phyloP scores from a whole-genome alignment of 2,888 invertebrate genomes.

The Steinernema hermaphroditum region DNA sequence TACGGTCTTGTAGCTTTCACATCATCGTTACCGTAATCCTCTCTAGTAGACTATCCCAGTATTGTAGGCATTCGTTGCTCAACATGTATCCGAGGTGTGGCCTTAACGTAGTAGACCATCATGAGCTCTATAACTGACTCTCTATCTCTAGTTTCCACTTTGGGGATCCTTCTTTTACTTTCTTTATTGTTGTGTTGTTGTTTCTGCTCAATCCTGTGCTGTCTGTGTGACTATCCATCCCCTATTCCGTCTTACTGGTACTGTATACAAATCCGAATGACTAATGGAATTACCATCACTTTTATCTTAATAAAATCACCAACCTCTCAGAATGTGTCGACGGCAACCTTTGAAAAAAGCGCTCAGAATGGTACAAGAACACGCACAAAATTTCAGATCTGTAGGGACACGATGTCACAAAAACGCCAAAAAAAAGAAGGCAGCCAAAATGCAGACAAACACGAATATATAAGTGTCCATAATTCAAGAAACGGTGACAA shows the following conservation, averaged over 20 bases:
- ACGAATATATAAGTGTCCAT: too few species aligned
- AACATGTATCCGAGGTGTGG: not conserved
- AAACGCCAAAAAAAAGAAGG: too few species aligned
- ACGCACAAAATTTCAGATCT: too few species aligned
- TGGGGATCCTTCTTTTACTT: not conserved
- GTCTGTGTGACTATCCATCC: constrained; percentile 15
- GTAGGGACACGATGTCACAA: too few species aligned
- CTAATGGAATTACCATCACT: not conserved
- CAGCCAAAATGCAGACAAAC: too few species aligned
- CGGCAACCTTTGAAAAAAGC: too few species aligned
- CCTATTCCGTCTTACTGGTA: constrained; percentile 24
- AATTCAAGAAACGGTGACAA: too few species aligned
- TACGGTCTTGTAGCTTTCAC: not conserved
- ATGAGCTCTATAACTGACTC: not conserved
- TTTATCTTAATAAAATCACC: not conserved
- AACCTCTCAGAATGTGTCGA: not conserved
- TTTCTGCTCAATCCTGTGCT: constrained; percentile 25
- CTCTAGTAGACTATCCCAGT: not conserved
- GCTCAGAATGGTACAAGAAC: too few species aligned
- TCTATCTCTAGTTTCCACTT: constrained; percentile 8
- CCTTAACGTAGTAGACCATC: constrained; percentile 9
- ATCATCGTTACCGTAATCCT: not conserved
- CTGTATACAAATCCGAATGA: constrained; percentile 13
- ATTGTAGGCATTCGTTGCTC: not conserved
- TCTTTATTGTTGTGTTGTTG: constrained; percentile 29